Evolutionary conservation across 2,888 invertebrate genomes (phyloP).

Genomic region (Eupithecia insigniata): DNA sequence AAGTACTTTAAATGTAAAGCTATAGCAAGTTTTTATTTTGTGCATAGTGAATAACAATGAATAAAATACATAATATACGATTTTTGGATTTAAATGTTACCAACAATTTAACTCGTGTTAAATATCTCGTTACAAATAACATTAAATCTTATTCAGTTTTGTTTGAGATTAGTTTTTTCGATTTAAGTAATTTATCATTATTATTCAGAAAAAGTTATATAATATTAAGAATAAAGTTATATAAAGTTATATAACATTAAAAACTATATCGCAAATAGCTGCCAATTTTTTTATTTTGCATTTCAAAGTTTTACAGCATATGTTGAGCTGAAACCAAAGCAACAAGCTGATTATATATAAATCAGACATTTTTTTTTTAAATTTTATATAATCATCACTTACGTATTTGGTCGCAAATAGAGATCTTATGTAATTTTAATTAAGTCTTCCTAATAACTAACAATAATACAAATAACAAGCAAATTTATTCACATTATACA

Average conservation of each 20-base stretch:
- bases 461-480: not conserved
- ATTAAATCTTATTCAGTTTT: not conserved
- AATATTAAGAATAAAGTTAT: not conserved
- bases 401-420: conserved; percentile 10
- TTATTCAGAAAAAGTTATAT: not conserved
- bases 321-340: not conserved
- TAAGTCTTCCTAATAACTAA: not conserved
- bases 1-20: not conserved
- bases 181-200: not conserved
- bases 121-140: not conserved
- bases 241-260: no score
- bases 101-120: no score
- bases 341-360: not conserved
- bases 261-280: not conserved
- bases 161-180: not conserved
- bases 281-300: not conserved
- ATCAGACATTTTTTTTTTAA: not conserved
- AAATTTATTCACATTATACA: not conserved
- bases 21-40: not conserved
- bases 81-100: no score
- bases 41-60: not conserved
- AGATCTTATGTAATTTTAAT: conserved; percentile 8
- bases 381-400: not conserved
- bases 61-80: not conserved
- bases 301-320: not conserved